Conservation (phyloP, 2,797 vertebrate species). For the Gambelia wislizenii region DNA sequence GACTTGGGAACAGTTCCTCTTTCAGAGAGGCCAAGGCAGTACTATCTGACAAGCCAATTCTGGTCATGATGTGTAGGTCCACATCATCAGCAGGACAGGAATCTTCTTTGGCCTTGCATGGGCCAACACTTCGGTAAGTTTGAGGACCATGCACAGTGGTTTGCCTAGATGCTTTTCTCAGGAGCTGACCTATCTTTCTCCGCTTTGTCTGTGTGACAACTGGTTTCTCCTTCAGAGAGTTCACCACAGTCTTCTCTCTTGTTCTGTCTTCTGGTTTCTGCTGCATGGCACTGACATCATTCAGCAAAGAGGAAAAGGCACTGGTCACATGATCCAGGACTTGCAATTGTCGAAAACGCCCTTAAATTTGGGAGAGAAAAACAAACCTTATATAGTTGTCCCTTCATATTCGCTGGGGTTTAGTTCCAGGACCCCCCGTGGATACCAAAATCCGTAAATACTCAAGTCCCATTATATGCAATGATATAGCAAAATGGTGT, state of each 20-base stretch:
- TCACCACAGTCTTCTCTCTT: neutral
- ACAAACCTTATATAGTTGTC: no score
- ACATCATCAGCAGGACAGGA: slow-evolving; percentile 29
- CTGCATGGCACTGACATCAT: slow-evolving; percentile 42
- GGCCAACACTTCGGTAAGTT: neutral
- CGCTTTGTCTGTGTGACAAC: slow-evolving; percentile 58
- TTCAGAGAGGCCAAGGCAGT: slow-evolving; percentile 52
- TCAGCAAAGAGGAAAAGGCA: slow-evolving; percentile 82
- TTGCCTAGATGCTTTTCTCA: slow-evolving; percentile 80
- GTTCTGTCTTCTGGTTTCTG: slow-evolving; percentile 18
- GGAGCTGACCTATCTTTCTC: slow-evolving; percentile 74
- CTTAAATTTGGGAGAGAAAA: slow-evolving; percentile 69
- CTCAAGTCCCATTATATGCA: no score
- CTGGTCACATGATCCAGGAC: slow-evolving; percentile 84
- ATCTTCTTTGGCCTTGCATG: neutral
- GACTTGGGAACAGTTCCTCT: slow-evolving; percentile 59
- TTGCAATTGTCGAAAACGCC: slow-evolving; percentile 84
- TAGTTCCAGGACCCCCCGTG: no score
- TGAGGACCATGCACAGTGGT: neutral
- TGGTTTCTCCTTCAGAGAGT: slow-evolving; percentile 12
- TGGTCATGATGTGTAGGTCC: neutral
- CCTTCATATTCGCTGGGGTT: no score
- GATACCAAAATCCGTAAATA: no score
- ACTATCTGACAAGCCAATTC: slow-evolving; percentile 26
- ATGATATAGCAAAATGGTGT: no score